Evolutionary conservation across 2,113 vertebrate genomes (phyloP).

Genomic region (Chaenogobius annularis): DNA sequence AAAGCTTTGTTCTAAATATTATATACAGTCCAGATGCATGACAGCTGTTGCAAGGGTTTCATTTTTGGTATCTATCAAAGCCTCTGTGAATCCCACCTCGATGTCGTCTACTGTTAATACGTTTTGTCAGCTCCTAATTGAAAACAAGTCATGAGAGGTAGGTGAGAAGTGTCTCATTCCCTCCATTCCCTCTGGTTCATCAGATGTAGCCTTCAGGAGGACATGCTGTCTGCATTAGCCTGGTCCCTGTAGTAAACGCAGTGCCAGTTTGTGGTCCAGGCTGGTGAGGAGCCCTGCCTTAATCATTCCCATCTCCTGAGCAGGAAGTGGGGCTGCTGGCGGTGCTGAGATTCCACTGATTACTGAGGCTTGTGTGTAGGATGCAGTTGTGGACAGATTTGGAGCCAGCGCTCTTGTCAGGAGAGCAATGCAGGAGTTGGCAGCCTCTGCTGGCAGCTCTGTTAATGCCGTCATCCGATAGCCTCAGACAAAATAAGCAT

Average conservation of each 20-base stretch:
- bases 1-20: neutral
- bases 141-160: neutral
- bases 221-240: slow-evolving; percentile 13
- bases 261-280: slow-evolving; percentile 6
- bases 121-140: neutral
- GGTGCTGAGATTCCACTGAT: slow-evolving; percentile 49
- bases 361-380: slow-evolving; percentile 10
- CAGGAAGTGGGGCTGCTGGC: slow-evolving; percentile 40
- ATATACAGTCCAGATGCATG: neutral
- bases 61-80: neutral
- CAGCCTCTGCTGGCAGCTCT: slow-evolving; percentile 25
- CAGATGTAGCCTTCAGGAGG: slow-evolving; percentile 7
- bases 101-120: neutral
- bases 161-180: neutral
- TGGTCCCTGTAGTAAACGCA: neutral
- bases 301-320: slow-evolving; percentile 55
- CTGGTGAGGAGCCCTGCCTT: slow-evolving; percentile 1
- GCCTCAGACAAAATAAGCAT: slow-evolving; percentile 27
- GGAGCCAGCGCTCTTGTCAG: slow-evolving; percentile 26
- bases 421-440: slow-evolving; percentile 41
- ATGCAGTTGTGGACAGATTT: slow-evolving; percentile 26
- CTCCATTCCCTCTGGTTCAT: neutral
- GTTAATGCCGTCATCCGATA: slow-evolving; percentile 39
- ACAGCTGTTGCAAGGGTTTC: neutral
- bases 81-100: neutral